Conservation (phyloP, 1,140 invertebrate genomes). For the Eumaeus atala region DNA sequence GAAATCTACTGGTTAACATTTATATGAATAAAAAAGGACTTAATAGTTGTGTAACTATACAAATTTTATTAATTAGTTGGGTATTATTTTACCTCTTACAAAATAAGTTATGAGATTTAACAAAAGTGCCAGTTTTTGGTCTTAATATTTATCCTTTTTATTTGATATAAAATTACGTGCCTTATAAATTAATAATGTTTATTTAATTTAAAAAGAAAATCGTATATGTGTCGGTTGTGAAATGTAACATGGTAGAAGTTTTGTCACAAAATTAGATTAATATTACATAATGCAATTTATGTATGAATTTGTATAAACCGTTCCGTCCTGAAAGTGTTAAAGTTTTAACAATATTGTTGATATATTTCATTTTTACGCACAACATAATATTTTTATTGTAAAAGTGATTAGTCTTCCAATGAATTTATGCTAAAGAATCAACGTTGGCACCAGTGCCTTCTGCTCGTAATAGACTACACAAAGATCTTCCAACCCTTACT, state of each 20-base stretch:
- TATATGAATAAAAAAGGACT: neutral
- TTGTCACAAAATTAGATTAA: slow-evolving; percentile 7
- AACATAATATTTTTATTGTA: too few species aligned
- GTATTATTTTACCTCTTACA: neutral
- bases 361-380: neutral
- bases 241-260: neutral
- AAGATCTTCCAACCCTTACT: too few species aligned
- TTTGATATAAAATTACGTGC: slow-evolving; percentile 8
- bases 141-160: slow-evolving; percentile 2
- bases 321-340: slow-evolving; percentile 1
- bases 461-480: too few species aligned
- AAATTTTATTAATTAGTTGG: slow-evolving; percentile 6
- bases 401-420: too few species aligned
- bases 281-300: neutral
- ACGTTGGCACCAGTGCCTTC: too few species aligned
- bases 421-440: too few species aligned
- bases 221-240: slow-evolving; percentile 5
- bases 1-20: too few species aligned
- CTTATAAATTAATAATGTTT: slow-evolving; percentile 7
- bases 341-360: neutral
- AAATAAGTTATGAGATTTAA: slow-evolving; percentile 5
- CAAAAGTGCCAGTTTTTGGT: slow-evolving; percentile 1
- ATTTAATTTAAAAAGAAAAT: neutral
- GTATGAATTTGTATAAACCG: neutral
- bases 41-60: slow-evolving; percentile 8